These are phyloP conservation scores for Notodonta dromedarius DNA, from an alignment of 2,888 invertebrate genomes.

Conservation along the genomic window DNA sequence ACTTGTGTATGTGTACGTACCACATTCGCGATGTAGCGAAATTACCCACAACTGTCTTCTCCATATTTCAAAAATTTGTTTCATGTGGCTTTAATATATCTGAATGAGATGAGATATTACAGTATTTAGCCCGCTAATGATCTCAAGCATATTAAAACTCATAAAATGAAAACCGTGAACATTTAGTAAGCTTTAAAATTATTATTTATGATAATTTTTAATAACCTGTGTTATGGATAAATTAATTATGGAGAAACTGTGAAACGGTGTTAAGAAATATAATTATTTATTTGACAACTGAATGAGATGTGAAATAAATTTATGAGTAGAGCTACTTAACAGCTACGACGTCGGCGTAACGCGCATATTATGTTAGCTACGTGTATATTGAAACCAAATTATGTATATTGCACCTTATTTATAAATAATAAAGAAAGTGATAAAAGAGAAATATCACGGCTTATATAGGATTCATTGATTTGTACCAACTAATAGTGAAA, in stretches of 20 bases:
- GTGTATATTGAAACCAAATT: background rate
- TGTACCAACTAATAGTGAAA: constrained; percentile 19
- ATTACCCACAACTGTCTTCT: background rate
- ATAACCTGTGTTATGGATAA: background rate
- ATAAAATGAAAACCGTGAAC: constrained; percentile 29
- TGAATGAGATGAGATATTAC: constrained; percentile 15
- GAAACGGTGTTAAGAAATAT: background rate
- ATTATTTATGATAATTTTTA: no score
- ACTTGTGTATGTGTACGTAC: background rate
- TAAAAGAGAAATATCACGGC: constrained; percentile 16
- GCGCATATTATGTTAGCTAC: background rate
- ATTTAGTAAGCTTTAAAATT: no score
- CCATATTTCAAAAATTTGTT: background rate
- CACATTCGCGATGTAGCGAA: background rate
- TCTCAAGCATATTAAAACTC: constrained; percentile 23
- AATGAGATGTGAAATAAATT: background rate
- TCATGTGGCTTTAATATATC: background rate
- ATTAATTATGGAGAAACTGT: background rate
- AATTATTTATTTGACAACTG: background rate
- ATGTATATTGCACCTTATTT: no score
- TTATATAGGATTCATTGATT: background rate
- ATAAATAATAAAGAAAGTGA: constrained; percentile 23
- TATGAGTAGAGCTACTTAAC: background rate
- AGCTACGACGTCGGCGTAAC: background rate
- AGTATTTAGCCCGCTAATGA: constrained; percentile 34